A percentile compares a stretch with the other conserved stretches of the same genome.
Conservation (phyloP, 1,140 invertebrate species). For the Trichonephila inaurata region DNA sequence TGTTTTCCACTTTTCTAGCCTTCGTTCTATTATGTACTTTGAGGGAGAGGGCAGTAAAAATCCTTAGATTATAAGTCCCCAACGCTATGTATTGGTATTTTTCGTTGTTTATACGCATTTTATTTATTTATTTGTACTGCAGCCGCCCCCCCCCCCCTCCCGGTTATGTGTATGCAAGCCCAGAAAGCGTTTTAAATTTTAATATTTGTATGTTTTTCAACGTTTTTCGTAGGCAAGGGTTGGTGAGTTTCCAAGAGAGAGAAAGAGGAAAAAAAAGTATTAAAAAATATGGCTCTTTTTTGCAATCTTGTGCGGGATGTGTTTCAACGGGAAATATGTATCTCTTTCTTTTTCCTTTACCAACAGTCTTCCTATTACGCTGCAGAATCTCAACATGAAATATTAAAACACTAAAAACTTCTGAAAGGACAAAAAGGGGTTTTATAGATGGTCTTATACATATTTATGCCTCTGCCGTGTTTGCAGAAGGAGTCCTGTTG, state of each 20-base stretch:
- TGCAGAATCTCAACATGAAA: slow-evolving; percentile 38
- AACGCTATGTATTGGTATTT: slow-evolving; percentile 42
- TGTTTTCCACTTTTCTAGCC: background rate
- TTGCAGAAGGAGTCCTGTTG: background rate
- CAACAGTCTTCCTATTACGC: slow-evolving; percentile 20
- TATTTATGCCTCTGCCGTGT: slow-evolving; percentile 50
- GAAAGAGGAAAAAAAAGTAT: background rate
- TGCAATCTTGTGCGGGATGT: background rate
- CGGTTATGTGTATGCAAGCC: background rate
- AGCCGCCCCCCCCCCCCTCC: background rate
- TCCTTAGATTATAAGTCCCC: slow-evolving; percentile 61
- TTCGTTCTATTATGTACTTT: slow-evolving; percentile 50
- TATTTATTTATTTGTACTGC: slow-evolving; percentile 62
- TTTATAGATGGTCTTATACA: slow-evolving; percentile 67
- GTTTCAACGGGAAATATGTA: background rate
- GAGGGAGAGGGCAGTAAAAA: slow-evolving; percentile 42
- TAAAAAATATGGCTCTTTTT: slow-evolving; percentile 50
- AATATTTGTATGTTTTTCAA: slow-evolving; percentile 70
- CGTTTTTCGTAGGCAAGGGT: background rate
- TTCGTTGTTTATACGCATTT: slow-evolving; percentile 58
- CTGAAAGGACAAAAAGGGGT: slow-evolving; percentile 58
- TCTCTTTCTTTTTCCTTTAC: background rate
- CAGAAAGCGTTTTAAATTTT: slow-evolving; percentile 69
- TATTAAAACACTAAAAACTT: slow-evolving; percentile 73
- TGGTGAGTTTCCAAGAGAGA: background rate